Evolutionary conservation across 2,113 vertebrate species (phyloP).

Genomic region (Loxodonta africana): DNA sequence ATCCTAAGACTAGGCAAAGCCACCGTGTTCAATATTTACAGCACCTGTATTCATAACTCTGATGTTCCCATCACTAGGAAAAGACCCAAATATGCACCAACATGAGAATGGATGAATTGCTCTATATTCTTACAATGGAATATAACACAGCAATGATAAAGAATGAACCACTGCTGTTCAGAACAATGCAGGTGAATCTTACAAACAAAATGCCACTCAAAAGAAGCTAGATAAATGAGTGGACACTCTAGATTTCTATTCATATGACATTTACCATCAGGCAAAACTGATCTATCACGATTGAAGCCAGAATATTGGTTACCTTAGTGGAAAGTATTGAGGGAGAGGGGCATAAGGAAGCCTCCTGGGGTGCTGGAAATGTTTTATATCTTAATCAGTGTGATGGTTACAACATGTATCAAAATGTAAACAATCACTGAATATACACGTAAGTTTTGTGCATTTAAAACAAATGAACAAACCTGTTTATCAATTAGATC

Average conservation of each 20-base stretch:
- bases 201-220: background rate
- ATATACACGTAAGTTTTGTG: background rate
- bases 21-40: background rate
- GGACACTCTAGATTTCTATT: background rate
- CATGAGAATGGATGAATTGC: background rate
- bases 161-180: background rate
- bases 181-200: background rate
- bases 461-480: background rate
- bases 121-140: background rate
- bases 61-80: background rate
- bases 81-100: background rate
- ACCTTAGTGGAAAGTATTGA: background rate
- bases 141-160: background rate
- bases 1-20: background rate
- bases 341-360: background rate
- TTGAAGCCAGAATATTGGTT: background rate
- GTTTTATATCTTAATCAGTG: background rate
- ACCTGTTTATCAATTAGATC: background rate
- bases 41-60: background rate
- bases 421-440: background rate
- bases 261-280: background rate
- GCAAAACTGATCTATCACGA: background rate
- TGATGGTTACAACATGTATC: background rate
- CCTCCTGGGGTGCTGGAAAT: background rate
- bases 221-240: background rate